phyloP scores from a whole-genome alignment of 2,113 vertebrate species.

The Ceratotherium simum region DNA sequence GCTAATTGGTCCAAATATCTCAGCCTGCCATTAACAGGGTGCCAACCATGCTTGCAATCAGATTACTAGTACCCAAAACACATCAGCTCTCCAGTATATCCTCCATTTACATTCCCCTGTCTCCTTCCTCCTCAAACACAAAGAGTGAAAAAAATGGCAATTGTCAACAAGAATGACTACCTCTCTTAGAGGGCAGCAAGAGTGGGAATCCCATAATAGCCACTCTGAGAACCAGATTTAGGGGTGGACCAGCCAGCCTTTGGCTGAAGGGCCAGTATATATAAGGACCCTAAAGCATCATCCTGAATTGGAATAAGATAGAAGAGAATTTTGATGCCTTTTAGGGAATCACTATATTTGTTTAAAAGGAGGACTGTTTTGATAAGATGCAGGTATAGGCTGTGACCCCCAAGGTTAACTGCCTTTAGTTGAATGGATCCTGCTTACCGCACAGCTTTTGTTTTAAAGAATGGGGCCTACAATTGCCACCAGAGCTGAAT shows the following conservation, averaged over 20 bases:
- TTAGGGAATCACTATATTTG: constrained; percentile 13
- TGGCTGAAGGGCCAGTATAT: background rate
- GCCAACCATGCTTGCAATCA: background rate
- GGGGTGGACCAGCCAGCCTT: background rate
- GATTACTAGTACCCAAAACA: background rate
- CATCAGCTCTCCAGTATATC: background rate
- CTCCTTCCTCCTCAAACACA: background rate
- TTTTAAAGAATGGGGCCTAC: constrained; percentile 6
- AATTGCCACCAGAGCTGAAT: background rate
- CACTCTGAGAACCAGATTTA: background rate
- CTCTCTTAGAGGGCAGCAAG: background rate
- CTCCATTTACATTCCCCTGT: background rate
- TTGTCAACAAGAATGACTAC: background rate
- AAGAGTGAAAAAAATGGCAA: background rate
- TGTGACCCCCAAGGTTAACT: background rate
- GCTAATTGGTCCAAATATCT: constrained; percentile 33
- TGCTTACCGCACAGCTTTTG: background rate
- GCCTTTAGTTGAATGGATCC: background rate
- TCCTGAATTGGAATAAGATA: background rate
- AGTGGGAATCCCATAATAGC: background rate
- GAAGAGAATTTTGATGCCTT: constrained; percentile 36
- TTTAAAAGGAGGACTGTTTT: constrained; percentile 32
- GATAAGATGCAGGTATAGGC: background rate
- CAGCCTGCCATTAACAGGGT: constrained; percentile 10
- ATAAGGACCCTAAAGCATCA: background rate